A percentile compares a stretch with the other conserved stretches of the same genome.
Evolutionary conservation across 2,888 invertebrate species (phyloP).

Genomic region (Hirtodrosophila alboralis): DNA sequence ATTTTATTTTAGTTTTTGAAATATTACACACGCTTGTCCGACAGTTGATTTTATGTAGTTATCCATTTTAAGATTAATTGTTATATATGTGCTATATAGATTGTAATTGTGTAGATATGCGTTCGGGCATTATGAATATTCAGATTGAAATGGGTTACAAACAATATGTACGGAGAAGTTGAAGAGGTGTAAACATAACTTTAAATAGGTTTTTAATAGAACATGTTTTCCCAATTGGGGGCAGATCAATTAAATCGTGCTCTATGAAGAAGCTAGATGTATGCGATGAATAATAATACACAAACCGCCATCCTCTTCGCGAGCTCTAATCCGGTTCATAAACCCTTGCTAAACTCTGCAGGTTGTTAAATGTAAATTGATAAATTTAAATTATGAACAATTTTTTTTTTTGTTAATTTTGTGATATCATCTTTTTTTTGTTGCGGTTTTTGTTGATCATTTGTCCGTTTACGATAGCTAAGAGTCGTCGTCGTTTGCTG

Average conservation of each 20-base stretch:
- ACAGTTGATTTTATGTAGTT: constrained; percentile 25
- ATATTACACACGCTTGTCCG: constrained; percentile 32
- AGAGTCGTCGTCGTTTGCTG: constrained; percentile 55
- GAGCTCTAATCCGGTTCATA: constrained; percentile 2
- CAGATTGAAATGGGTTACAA: constrained; percentile 7
- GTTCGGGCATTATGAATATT: constrained; percentile 12
- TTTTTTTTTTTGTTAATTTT: constrained; percentile 13
- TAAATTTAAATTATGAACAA: constrained; percentile 29
- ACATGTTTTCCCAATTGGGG: constrained; percentile 2
- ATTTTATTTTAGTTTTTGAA: constrained; percentile 12
- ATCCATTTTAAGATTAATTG: constrained; percentile 44
- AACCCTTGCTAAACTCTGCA: constrained; percentile 21
- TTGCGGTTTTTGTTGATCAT: constrained; percentile 24
- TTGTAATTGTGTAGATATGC: constrained; percentile 11
- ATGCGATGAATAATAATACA: constrained; percentile 5
- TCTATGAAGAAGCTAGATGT: constrained; percentile 1
- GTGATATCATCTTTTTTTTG: constrained; percentile 10
- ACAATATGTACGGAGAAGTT: neutral
- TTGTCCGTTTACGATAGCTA: constrained; percentile 59
- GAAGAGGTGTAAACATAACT: constrained; percentile 8
- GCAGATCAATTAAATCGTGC: constrained; percentile 6
- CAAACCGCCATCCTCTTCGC: neutral
- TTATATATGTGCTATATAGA: constrained; percentile 38
- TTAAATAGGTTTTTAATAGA: constrained; percentile 1
- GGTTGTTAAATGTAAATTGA: constrained; percentile 21